These are phyloP conservation scores for Onthophagus sagittarius DNA, from an alignment of 2,888 invertebrate genomes.

Conservation along the genomic window DNA sequence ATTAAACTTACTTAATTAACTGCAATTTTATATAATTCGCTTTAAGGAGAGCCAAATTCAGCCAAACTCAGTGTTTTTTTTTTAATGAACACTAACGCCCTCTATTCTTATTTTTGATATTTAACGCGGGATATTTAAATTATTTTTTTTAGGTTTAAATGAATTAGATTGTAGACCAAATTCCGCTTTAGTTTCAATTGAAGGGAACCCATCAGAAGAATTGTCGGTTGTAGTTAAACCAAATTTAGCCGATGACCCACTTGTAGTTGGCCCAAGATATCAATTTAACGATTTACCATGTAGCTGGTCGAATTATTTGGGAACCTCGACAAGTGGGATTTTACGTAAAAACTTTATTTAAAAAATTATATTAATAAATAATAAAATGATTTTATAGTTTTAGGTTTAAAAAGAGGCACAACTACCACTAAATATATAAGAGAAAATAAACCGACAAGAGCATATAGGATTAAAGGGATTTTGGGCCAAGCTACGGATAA, in stretches of 20 bases:
- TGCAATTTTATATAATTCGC: not conserved
- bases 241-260: conserved; percentile 70
- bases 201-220: conserved; percentile 58
- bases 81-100: not conserved
- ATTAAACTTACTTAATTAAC: conserved; percentile 6
- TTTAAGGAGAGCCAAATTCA: too few species aligned
- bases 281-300: conserved; percentile 63
- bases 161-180: conserved; percentile 60
- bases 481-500: conserved; percentile 75
- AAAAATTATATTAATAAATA: not conserved
- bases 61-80: not conserved
- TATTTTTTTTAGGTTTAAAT: conserved; percentile 62
- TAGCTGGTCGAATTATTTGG: conserved; percentile 58
- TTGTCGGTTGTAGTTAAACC: conserved; percentile 57
- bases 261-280: conserved; percentile 75
- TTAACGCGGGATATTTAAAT: conserved; percentile 14
- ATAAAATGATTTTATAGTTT: conserved; percentile 51
- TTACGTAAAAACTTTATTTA: conserved; percentile 53
- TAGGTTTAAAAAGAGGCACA: conserved; percentile 70
- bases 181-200: conserved; percentile 58
- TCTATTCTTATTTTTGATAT: not conserved
- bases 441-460: conserved; percentile 60
- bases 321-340: conserved; percentile 68
- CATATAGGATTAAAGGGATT: conserved; percentile 70
- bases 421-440: conserved; percentile 55